Percentiles rank a stretch among this genome's conserved stretches.
phyloP scores from a whole-genome alignment of 2,888 invertebrate species.

The Limnephilus lunatus region DNA sequence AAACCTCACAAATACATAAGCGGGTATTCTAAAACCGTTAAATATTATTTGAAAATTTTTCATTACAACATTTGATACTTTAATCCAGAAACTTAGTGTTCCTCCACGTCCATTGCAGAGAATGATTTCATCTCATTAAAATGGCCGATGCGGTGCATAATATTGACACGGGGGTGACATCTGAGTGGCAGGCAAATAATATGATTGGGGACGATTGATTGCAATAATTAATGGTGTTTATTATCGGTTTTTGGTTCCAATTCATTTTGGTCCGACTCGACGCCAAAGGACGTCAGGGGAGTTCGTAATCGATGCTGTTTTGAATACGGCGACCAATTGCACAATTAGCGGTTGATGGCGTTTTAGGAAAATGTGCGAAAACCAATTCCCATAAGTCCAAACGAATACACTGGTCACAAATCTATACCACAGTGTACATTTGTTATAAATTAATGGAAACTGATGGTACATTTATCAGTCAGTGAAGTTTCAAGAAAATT shows the following conservation, averaged over 20 bases:
- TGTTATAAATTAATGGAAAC: not conserved
- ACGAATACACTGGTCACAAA: not conserved
- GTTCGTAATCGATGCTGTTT: constrained; percentile 39
- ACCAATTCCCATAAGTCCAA: not conserved
- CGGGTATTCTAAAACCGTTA: not conserved
- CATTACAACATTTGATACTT: not conserved
- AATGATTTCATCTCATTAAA: constrained; percentile 52
- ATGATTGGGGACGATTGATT: constrained; percentile 51
- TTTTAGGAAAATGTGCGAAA: constrained; percentile 2
- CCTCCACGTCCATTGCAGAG: not conserved
- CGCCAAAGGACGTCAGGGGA: not conserved
- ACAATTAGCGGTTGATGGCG: constrained; percentile 6
- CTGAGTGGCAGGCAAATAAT: constrained; percentile 27
- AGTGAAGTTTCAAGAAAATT: not conserved
- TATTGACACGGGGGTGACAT: constrained; percentile 36
- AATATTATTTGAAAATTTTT: not conserved
- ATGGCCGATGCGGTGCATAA: constrained; percentile 37
- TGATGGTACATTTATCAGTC: not conserved
- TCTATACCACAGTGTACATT: not conserved
- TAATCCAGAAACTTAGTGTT: not conserved
- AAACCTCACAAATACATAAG: not conserved
- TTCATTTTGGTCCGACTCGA: constrained; percentile 19
- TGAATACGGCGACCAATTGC: constrained; percentile 14
- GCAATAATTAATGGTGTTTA: constrained; percentile 43
- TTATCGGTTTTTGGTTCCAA: constrained; percentile 37